Base-by-base conservation (phyloP, 2,888 invertebrate species). In the Blastobasis lacticolella region DNA sequence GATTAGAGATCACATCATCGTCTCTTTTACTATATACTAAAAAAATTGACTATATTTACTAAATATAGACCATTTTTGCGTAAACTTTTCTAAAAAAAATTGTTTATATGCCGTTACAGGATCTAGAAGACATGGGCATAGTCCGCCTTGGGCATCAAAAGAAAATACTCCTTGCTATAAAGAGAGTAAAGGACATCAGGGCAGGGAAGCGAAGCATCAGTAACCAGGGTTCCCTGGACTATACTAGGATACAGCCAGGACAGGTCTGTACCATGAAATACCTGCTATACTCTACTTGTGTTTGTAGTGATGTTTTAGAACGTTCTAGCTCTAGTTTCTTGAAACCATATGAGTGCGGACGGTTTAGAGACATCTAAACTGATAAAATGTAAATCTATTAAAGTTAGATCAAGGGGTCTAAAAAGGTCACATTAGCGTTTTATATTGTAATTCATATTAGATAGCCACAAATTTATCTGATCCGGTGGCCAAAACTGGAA, bases 71-170 rank as follows among this genome's bases (percentile, higher is more conserved):
- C 37, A 49, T 40, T 42, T 10, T 42, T 42, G 5, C 42, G 4
- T 42, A 42, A n/a, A 40, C 1, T 40, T 1, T 6, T 40, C 4
- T 8, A 6, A 40, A 3, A 1, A 40, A 8, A 40, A 3, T 8
- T 40, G 9, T 40, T 40, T 23, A 9, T 10, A 10, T 38, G 23
- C 23, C 41, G 10, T 73, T 67, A 37, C 75, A 88, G 86, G 99
- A 99, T 88, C 91, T 99, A 74, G 99, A 99, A 89, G 99, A 99
- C 75, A 97, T 99, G 79, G 96, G 96, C 53, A 95, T 96, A 69
- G 95, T 96, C 37, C 93, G 95, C 71, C 87, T 96, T 72, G 99
- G 99, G 41, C 99, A 99, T 80, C 98, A 99, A 88, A 99, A 99
- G 91, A 97, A 98, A 89, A 94, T 99, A 64, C 92, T 97, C 73